phyloP scores from a whole-genome alignment of 2,113 vertebrate species.

The Macquaria australasica region DNA sequence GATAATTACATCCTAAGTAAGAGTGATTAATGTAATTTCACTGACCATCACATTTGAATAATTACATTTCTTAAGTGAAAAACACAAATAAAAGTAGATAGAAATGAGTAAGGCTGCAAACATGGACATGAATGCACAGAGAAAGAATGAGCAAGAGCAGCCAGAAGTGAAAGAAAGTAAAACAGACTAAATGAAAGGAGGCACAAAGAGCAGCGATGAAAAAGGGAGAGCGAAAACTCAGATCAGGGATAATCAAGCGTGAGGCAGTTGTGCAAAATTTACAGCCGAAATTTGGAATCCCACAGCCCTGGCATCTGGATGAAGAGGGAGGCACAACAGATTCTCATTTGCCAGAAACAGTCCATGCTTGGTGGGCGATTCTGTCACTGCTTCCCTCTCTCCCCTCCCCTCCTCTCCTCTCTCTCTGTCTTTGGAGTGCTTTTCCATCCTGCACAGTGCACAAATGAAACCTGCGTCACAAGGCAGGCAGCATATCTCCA shows the following conservation, averaged over 20 bases:
- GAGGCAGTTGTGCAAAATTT: constrained; percentile 77
- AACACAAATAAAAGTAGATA: not conserved
- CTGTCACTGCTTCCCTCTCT: constrained; percentile 29
- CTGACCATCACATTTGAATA: not conserved
- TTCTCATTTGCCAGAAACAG: constrained; percentile 75
- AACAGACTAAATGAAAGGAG: constrained; percentile 61
- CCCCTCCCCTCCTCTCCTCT: constrained; percentile 4
- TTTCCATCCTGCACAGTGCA: constrained; percentile 50
- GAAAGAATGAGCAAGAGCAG: constrained; percentile 28
- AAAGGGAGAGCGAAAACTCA: constrained; percentile 62
- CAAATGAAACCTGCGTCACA: constrained; percentile 70
- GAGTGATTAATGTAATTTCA: not conserved
- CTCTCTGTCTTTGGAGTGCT: constrained; percentile 50
- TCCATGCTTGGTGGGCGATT: constrained; percentile 67
- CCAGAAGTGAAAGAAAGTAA: constrained; percentile 36
- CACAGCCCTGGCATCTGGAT: constrained; percentile 64
- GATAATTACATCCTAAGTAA: constrained; percentile 22
- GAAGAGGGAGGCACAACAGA: constrained; percentile 73
- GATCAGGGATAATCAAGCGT: constrained; percentile 79
- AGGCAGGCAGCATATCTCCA: constrained; percentile 62
- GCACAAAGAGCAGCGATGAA: constrained; percentile 41
- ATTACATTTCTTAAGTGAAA: not conserved
- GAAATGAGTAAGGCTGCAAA: constrained; percentile 7
- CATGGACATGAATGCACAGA: constrained; percentile 10
- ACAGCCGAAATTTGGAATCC: constrained; percentile 80